These are phyloP conservation scores for Ectemnius continuus DNA, from an alignment of 2,888 invertebrate genomes.

Conservation along the genomic window DNA sequence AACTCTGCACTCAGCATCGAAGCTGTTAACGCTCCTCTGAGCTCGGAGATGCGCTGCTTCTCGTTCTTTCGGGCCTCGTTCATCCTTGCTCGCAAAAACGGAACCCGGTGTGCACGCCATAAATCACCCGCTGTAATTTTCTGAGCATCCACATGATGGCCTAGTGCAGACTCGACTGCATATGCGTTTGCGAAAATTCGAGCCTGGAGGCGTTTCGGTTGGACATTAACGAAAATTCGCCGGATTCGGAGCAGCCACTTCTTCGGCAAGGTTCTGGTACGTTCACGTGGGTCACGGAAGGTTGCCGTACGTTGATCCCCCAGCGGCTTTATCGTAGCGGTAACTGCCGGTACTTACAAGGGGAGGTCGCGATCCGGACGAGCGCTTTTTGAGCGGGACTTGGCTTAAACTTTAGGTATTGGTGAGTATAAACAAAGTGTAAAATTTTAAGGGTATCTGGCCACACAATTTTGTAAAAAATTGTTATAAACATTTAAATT, in stretches of 20 bases:
- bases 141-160: neutral
- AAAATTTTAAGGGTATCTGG: no score
- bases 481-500: no score
- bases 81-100: no score
- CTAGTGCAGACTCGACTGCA: neutral
- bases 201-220: neutral
- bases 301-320: constrained; percentile 32
- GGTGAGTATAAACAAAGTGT: no score
- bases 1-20: constrained; percentile 12
- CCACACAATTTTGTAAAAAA: no score
- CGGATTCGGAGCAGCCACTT: constrained; percentile 13
- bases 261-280: constrained; percentile 32
- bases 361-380: no score
- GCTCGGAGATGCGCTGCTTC: no score
- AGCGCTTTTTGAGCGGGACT: no score
- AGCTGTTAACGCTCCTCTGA: constrained; percentile 37
- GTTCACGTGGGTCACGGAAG: constrained; percentile 40
- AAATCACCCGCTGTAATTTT: constrained; percentile 2
- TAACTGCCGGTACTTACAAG: constrained; percentile 36
- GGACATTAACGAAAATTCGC: constrained; percentile 23
- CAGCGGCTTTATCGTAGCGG: constrained; percentile 39
- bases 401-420: no score
- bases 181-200: neutral
- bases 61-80: no score
- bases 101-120: no score